Base-by-base conservation (phyloP, 2,888 invertebrate genomes). In the Anoncus sp. region DNA sequence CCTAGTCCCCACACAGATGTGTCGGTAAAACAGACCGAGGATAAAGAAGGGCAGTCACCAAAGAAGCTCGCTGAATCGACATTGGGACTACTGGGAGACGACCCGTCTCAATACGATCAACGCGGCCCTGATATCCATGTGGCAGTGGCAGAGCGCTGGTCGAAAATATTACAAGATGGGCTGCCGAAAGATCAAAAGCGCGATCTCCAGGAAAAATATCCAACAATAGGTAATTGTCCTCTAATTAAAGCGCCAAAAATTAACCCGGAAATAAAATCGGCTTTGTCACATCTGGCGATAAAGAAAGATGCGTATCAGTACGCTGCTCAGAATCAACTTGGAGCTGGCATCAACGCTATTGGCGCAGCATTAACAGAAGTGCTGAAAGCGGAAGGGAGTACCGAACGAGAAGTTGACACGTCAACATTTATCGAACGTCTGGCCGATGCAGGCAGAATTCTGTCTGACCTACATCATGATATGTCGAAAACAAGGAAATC, bases 401-500 rank as follows among this genome's bases (percentile, higher is more conserved):
- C 18, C n/a, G 47, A 67, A 2, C 72, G 16, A 24, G 57, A 40
- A 40, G 14, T 73, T 9, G 38, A 70, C 10, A 47, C 59, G 53
- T 6, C 51, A 27, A 79, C 66, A 62, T 74, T 71, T 31, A 77
- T 77, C 22, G 57, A 73, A 40, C 69, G 43, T 1, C 49, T 80
- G 45, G 73, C 71, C 16, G 79, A 76, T 53, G 69, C 75, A 20
- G 73, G 73, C 4, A 65, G 73, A 22, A 76, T 79, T 49, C 49
- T 76, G 49, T 60, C 77, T 12, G 75, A 75, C 27, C n/a, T 79
- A 38, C 73, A 77, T 14, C 70, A 74, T 38, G 69, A 49, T 47
- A 74, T 77, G 70, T 74, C 74, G 3, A 75, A 70, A 38, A 75
- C 74, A 16, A 75, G 74, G n/a, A 74, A 73, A 40, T 69, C 69